Conservation (phyloP, 2,797 vertebrate genomes). For the Danio kyathit region DNA sequence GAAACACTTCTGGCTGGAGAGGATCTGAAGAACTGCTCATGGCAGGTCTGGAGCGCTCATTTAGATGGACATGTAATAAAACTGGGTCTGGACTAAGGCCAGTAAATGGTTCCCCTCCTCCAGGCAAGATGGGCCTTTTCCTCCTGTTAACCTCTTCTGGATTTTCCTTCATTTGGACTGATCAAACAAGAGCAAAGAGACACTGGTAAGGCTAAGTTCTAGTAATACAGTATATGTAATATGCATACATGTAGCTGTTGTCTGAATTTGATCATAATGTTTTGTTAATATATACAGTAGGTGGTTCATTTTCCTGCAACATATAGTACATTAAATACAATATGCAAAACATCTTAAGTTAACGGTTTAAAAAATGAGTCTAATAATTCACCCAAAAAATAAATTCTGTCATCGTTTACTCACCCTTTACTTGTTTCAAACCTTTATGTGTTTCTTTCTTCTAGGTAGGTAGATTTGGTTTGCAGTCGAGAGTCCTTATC, state of each 20-base stretch:
- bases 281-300: background rate
- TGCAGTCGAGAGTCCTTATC: too few relatives aligned
- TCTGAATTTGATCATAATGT: background rate
- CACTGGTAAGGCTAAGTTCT: slow-evolving; percentile 1
- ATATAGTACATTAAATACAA: background rate
- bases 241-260: too few relatives aligned
- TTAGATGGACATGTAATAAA: slow-evolving; percentile 37
- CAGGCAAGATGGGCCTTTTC: slow-evolving; percentile 32
- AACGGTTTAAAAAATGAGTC: too few relatives aligned
- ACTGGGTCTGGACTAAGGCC: slow-evolving; percentile 5
- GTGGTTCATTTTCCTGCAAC: background rate
- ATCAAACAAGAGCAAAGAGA: slow-evolving; percentile 26
- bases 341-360: background rate
- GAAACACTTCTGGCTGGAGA: background rate
- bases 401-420: too few relatives aligned
- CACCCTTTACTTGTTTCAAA: too few relatives aligned
- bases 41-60: slow-evolving; percentile 42
- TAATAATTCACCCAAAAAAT: too few relatives aligned
- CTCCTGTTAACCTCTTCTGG: slow-evolving; percentile 18
- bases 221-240: too few relatives aligned
- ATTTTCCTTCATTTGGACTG: slow-evolving; percentile 20
- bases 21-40: slow-evolving; percentile 1
- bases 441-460: too few relatives aligned
- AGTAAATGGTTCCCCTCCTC: slow-evolving; percentile 19
- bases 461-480: too few relatives aligned